Percentiles rank a stretch among this genome's conserved stretches.
Conservation (phyloP, 2,888 invertebrate genomes). For the Thecophora atra region DNA sequence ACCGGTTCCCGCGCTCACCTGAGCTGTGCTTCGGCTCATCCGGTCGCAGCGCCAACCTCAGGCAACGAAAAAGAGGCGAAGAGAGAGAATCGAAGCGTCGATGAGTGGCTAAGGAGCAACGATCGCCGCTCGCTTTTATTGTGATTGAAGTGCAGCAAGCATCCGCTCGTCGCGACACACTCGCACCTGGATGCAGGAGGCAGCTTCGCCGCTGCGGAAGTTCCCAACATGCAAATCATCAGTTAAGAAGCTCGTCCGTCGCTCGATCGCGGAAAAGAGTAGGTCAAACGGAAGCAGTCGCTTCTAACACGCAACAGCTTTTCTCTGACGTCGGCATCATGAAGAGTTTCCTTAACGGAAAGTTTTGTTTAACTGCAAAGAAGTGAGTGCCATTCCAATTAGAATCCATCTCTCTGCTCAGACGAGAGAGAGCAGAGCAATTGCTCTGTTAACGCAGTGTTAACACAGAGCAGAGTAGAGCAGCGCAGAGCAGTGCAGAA, state of each 20-base stretch:
- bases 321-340: neutral
- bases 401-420: too few species aligned
- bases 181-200: neutral
- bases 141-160: neutral
- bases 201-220: slow-evolving; percentile 52
- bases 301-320: neutral
- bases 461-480: too few species aligned
- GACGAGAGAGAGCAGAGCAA: too few species aligned
- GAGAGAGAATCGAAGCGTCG: neutral
- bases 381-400: too few species aligned
- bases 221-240: slow-evolving; percentile 62
- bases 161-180: slow-evolving; percentile 5
- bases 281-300: neutral
- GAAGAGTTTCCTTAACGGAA: too few species aligned
- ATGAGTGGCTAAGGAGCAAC: neutral
- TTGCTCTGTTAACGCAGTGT: too few species aligned
- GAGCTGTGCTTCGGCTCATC: slow-evolving; percentile 59
- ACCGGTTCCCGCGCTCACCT: slow-evolving; percentile 54
- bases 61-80: slow-evolving; percentile 33
- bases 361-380: too few species aligned
- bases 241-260: too few species aligned
- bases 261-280: neutral
- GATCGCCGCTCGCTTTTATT: neutral
- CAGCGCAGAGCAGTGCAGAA: too few species aligned
- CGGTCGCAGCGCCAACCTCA: slow-evolving; percentile 48